Evolutionary conservation across 1,140 invertebrate species (phyloP).

Genomic region (Halyomorpha halys): DNA sequence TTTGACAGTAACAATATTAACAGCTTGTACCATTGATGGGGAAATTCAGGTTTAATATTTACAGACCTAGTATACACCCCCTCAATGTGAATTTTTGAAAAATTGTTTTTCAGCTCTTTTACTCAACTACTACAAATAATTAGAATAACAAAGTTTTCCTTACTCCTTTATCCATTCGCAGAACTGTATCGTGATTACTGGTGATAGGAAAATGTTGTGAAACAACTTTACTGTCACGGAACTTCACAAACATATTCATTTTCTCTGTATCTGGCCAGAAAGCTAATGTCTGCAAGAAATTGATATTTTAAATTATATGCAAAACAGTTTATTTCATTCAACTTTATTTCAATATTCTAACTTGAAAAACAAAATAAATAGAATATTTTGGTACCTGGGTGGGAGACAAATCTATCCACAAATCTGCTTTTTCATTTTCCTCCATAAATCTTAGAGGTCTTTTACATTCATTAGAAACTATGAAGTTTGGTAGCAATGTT

Average conservation of each 20-base stretch:
- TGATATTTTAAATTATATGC: neutral
- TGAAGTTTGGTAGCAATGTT: slow-evolving; percentile 72
- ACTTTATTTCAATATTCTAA: neutral
- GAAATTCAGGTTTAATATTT: too few relatives aligned
- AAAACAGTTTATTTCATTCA: neutral
- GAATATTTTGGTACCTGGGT: slow-evolving; percentile 41
- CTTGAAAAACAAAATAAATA: neutral
- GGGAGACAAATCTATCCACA: slow-evolving; percentile 67
- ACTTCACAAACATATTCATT: slow-evolving; percentile 70
- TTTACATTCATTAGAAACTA: slow-evolving; percentile 64
- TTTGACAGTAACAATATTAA: too few relatives aligned
- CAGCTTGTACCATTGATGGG: too few relatives aligned
- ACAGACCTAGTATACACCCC: too few relatives aligned
- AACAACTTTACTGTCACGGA: slow-evolving; percentile 59
- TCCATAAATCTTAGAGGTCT: slow-evolving; percentile 69
- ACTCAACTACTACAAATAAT: too few relatives aligned
- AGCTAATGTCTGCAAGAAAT: slow-evolving; percentile 45
- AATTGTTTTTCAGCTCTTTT: too few relatives aligned
- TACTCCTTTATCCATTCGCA: slow-evolving; percentile 75
- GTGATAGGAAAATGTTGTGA: slow-evolving; percentile 69
- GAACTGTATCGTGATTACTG: slow-evolving; percentile 54
- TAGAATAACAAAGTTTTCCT: slow-evolving; percentile 32
- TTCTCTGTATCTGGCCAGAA: slow-evolving; percentile 74
- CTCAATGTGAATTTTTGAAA: too few relatives aligned
- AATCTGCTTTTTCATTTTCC: slow-evolving; percentile 68